Base-by-base conservation (phyloP, 2,888 invertebrate genomes). In the Hydriomena furcata region DNA sequence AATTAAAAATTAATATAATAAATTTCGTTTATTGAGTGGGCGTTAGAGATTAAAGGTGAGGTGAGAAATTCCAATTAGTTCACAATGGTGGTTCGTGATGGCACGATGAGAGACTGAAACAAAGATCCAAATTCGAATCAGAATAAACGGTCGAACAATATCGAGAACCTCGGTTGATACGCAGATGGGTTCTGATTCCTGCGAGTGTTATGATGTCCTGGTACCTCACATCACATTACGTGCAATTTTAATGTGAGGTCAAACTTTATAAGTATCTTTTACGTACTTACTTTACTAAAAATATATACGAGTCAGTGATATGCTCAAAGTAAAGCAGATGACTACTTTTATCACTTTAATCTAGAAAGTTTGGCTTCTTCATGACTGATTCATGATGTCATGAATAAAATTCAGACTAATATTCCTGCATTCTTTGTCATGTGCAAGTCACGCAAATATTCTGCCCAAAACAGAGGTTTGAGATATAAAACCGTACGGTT, bases 371-470 rank as follows among this genome's bases (percentile, higher is more conserved):
- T 13, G 8, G 1, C 37, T 3, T 28, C 25, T 37, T 36, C 45
- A 45, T 37, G 24, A 45, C 45, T 45, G 34, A 44, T 50, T 50
- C 30, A 44, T 43, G 27, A 28, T 36, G 31, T 13, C 43, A 37
- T 31, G 47, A 32, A 51, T 42, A 35, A 35, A 49, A 52, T 55
- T 37, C 25, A 41, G 24, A 37, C 7, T 30, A 46, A 44, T 20
- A 44, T 49, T 24, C 38, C 24, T 52, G 49, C 41, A 52, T 41
- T 44, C 13, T 20, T 40, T 50, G 40, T 31, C 52, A 58, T 49
- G 52, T 55, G 50, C 51, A 55, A 51, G 56, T 52, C 61, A 58
- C 56, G 61, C 53, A 52, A 42, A 52, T 45, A 48, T 37, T 49
- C 41, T 27, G 48, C 34, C 52, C 40, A 25, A 55, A 56, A 52